Percentiles rank a stretch among this genome's conserved stretches.
Evolutionary conservation across 1,140 invertebrate genomes (phyloP).

Genomic region (Neoseiulus cucumeris): DNA sequence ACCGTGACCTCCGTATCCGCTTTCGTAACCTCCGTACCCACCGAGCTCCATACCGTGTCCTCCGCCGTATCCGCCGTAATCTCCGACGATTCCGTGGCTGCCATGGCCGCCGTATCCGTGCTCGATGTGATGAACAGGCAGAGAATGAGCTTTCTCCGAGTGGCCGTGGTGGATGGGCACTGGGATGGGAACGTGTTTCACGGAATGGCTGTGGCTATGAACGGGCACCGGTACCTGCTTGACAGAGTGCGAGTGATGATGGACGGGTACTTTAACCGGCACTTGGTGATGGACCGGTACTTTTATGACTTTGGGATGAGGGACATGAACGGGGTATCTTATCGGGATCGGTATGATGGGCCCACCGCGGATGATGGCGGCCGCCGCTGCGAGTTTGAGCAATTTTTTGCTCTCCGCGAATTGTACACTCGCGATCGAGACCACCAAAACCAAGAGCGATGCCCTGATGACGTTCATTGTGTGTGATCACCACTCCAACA

Average conservation of each 20-base stretch:
- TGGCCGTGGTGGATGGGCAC: not conserved
- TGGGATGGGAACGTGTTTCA: not conserved
- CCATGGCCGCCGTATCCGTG: not conserved
- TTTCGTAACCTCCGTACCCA: not conserved
- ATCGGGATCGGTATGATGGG: constrained; percentile 1
- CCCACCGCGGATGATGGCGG: constrained; percentile 1
- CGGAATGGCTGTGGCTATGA: not conserved
- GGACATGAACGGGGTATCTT: not conserved
- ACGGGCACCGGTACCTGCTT: not conserved
- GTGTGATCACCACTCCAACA: not conserved
- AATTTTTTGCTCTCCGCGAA: not conserved
- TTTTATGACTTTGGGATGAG: not conserved
- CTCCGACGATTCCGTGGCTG: too few species aligned
- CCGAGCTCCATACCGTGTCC: not conserved
- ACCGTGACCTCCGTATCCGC: not conserved
- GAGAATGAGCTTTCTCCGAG: not conserved
- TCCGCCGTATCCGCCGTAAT: not conserved
- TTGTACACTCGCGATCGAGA: not conserved
- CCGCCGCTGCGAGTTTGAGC: not conserved
- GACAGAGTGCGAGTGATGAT: not conserved
- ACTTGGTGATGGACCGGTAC: not conserved
- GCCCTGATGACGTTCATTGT: not conserved
- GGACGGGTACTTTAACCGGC: not conserved
- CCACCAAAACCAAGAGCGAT: not conserved
- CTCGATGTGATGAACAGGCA: not conserved